phyloP scores from a whole-genome alignment of 1,140 invertebrate genomes.

The Meloidogyne exigua region DNA sequence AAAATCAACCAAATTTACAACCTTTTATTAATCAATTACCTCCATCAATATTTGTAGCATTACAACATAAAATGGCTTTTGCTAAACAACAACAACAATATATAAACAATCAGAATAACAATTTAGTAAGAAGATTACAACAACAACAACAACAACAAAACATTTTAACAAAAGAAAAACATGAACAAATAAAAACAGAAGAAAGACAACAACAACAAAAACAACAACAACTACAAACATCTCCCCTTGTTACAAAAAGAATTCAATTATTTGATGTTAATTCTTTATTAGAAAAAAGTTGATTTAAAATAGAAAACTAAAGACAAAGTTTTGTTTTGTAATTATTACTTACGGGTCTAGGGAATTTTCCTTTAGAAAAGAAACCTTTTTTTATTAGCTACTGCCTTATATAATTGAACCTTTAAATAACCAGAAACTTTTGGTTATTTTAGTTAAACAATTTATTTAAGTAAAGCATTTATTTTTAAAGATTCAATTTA shows the following conservation, averaged over 20 bases:
- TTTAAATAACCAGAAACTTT: too few species aligned
- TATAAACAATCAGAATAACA: not conserved
- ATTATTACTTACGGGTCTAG: too few species aligned
- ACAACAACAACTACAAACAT: not conserved
- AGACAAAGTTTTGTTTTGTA: too few species aligned
- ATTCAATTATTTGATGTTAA: conserved; percentile 2
- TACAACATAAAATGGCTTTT: conserved; percentile 1
- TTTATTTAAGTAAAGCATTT: too few species aligned
- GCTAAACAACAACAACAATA: not conserved
- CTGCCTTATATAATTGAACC: too few species aligned
- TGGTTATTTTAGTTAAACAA: too few species aligned
- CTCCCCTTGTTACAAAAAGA: not conserved
- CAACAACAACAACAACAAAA: not conserved
- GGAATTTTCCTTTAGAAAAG: too few species aligned
- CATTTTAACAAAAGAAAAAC: too few species aligned
- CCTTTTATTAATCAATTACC: not conserved
- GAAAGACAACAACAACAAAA: not conserved
- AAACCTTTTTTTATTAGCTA: too few species aligned
- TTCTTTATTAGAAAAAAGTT: conserved; percentile 5
- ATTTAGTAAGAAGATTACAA: not conserved
- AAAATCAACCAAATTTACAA: not conserved
- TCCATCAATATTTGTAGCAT: not conserved
- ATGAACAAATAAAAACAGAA: not conserved
- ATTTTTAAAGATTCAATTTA: too few species aligned
- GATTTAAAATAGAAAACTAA: too few species aligned